Evolutionary conservation across 2,113 vertebrate genomes (phyloP).

Genomic region (Chaenocephalus aceratus): DNA sequence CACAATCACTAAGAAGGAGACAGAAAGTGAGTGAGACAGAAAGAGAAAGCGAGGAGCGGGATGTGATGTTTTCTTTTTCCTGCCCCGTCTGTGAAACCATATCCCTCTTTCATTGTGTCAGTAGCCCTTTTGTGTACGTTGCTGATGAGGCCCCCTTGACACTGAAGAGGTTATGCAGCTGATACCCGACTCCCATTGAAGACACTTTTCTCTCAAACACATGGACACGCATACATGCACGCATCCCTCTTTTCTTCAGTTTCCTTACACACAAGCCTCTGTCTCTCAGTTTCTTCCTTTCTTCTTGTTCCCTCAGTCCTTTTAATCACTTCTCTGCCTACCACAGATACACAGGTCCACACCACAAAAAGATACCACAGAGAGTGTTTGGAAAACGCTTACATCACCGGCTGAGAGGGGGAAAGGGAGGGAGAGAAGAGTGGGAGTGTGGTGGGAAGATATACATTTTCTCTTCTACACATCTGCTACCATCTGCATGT

Average conservation of each 20-base stretch:
- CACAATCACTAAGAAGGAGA: slow-evolving; percentile 56
- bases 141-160: slow-evolving; percentile 74
- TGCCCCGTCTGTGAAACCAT: slow-evolving; percentile 78
- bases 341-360: slow-evolving; percentile 37
- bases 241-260: slow-evolving; percentile 36
- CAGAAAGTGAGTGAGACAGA: slow-evolving; percentile 62
- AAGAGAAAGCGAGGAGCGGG: slow-evolving; percentile 43
- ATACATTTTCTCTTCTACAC: background rate
- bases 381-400: slow-evolving; percentile 56
- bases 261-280: slow-evolving; percentile 21
- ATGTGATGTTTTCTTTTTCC: slow-evolving; percentile 80
- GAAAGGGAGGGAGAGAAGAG: background rate
- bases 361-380: slow-evolving; percentile 26
- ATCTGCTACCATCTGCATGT: slow-evolving; percentile 20
- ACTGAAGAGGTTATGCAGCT: slow-evolving; percentile 72
- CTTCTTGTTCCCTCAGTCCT: slow-evolving; percentile 38
- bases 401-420: slow-evolving; percentile 18
- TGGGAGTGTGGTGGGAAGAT: background rate
- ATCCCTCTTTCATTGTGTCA: slow-evolving; percentile 81
- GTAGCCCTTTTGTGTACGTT: slow-evolving; percentile 75
- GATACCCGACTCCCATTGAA: slow-evolving; percentile 81
- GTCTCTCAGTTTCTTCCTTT: slow-evolving; percentile 32
- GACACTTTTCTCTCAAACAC: slow-evolving; percentile 43
- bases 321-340: slow-evolving; percentile 28
- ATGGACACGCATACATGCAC: slow-evolving; percentile 1